Evolutionary conservation across 2,888 invertebrate genomes (phyloP).

Genomic region (Zhuqinia jingwanae): DNA sequence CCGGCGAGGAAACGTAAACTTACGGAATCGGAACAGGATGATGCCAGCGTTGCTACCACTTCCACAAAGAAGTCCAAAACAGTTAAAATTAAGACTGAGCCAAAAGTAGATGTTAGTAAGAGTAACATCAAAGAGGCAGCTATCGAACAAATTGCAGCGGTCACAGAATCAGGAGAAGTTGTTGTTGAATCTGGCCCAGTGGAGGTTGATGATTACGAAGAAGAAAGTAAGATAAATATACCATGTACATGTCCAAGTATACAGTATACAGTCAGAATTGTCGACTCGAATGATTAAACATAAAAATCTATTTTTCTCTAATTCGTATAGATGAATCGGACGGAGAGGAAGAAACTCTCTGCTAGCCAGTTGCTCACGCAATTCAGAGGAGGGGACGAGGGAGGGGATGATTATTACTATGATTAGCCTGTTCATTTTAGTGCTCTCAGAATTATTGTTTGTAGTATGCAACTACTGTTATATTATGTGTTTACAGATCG

Average conservation of each 20-base stretch:
- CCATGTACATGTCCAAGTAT: neutral
- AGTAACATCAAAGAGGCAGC: neutral
- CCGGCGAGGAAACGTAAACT: constrained; percentile 60
- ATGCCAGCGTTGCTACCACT: neutral
- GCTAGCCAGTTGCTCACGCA: constrained; percentile 79
- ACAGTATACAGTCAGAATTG: neutral
- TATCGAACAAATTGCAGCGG: neutral
- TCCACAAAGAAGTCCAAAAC: constrained; percentile 57
- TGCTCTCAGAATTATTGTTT: neutral
- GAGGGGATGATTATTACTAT: constrained; percentile 75
- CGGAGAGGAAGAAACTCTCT: constrained; percentile 78
- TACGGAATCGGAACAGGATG: constrained; percentile 48
- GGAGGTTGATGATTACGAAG: constrained; percentile 59
- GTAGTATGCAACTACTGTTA: neutral
- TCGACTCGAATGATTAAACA: too few species aligned
- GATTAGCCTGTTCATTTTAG: constrained; percentile 5
- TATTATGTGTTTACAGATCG: neutral
- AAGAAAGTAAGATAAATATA: constrained; percentile 41
- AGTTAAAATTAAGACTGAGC: constrained; percentile 58
- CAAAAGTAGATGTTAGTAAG: constrained; percentile 27
- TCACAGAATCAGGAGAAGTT: constrained; percentile 35
- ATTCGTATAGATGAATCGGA: constrained; percentile 74
- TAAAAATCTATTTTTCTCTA: neutral
- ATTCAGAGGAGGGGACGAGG: constrained; percentile 79
- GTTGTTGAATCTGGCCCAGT: constrained; percentile 56